phyloP scores from a whole-genome alignment of 2,797 vertebrate genomes.

The Hippopotamyrus pictus region DNA sequence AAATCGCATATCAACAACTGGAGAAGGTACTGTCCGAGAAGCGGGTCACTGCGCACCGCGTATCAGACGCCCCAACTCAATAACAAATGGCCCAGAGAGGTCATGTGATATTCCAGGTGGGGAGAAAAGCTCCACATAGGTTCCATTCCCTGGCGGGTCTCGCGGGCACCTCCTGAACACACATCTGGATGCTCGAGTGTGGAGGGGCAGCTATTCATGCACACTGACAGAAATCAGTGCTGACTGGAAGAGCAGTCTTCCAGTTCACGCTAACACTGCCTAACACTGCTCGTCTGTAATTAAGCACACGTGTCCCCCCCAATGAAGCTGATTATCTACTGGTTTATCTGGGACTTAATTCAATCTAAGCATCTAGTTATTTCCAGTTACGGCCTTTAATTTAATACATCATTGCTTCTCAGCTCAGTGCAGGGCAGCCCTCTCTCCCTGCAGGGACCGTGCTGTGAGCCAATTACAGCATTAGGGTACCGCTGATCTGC shows the following conservation, averaged over 20 bases:
- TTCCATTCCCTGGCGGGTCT: background rate
- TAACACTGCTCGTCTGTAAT: background rate
- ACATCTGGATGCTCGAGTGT: background rate
- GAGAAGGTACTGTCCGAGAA: background rate
- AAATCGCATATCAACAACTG: background rate
- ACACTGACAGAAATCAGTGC: background rate
- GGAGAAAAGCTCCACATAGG: too few species aligned
- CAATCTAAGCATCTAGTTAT: background rate
- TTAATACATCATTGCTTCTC: background rate
- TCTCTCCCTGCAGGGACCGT: background rate
- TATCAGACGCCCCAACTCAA: background rate
- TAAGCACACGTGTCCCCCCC: background rate
- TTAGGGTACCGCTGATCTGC: background rate
- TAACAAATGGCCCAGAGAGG: background rate
- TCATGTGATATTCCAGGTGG: background rate
- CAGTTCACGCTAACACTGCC: background rate
- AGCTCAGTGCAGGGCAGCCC: background rate
- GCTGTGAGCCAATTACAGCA: background rate
- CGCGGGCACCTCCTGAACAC: background rate
- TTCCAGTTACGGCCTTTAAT: background rate
- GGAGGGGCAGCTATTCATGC: background rate
- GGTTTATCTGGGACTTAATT: conserved; percentile 7
- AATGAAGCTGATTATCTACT: background rate
- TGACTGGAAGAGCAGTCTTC: background rate
- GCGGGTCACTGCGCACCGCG: background rate